Percentiles rank a stretch among this genome's conserved stretches.
Evolutionary conservation across 2,888 invertebrate species (phyloP).

Genomic region (Microplitis manilae): DNA sequence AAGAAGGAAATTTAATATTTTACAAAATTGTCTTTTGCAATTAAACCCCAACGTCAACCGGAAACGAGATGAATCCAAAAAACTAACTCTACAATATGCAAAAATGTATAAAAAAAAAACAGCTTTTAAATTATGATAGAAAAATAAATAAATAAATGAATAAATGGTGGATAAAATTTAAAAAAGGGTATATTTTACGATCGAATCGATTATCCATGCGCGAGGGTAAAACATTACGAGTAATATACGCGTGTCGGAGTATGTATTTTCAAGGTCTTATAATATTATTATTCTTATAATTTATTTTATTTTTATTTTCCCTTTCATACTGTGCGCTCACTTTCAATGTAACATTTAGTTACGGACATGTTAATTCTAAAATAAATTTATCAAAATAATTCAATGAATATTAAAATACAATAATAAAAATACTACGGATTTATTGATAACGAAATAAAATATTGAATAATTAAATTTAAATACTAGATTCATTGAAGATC

Average conservation of each 20-base stretch:
- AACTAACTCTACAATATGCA: too few species aligned
- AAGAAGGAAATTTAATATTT: too few species aligned
- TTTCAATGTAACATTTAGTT: slow-evolving; percentile 6
- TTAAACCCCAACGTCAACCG: too few species aligned
- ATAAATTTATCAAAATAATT: slow-evolving; percentile 9
- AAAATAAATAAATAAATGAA: slow-evolving; percentile 45
- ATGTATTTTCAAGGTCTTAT: slow-evolving; percentile 56
- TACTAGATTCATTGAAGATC: not conserved
- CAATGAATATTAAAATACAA: not conserved
- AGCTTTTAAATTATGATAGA: too few species aligned
- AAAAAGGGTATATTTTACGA: slow-evolving; percentile 61
- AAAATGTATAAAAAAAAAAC: too few species aligned
- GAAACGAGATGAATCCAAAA: too few species aligned
- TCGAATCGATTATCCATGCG: slow-evolving; percentile 63
- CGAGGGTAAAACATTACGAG: slow-evolving; percentile 46
- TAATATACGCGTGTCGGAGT: slow-evolving; percentile 59
- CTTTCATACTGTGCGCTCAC: slow-evolving; percentile 14
- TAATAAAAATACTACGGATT: too few species aligned
- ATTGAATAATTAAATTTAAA: not conserved
- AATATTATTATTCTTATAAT: slow-evolving; percentile 26
- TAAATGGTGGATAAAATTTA: slow-evolving; percentile 47
- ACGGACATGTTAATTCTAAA: not conserved
- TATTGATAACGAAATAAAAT: not conserved
- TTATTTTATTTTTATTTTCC: slow-evolving; percentile 1
- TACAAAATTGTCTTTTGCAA: too few species aligned